Percentiles rank a stretch among this genome's conserved stretches.
Conservation (phyloP, 2,888 invertebrate genomes). For the Acronicta psi region DNA sequence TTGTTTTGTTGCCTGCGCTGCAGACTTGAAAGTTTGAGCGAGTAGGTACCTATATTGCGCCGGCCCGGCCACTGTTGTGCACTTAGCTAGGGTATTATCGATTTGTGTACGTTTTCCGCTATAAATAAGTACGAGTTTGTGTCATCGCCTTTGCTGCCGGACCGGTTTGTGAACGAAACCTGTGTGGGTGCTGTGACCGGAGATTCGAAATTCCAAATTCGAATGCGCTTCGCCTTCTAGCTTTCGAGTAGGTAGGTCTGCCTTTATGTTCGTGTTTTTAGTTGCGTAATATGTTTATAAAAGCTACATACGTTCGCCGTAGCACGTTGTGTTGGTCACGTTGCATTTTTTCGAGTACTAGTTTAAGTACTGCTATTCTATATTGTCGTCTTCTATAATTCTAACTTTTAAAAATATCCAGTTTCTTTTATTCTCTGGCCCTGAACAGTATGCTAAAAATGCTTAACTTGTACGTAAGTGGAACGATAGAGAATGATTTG, state of each 20-base stretch:
- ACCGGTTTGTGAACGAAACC: constrained; percentile 82
- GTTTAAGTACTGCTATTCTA: constrained; percentile 10
- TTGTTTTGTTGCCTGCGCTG: constrained; percentile 52
- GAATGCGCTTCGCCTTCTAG: constrained; percentile 55
- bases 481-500: constrained; percentile 34
- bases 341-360: constrained; percentile 27
- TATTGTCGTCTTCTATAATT: background rate
- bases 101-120: constrained; percentile 86
- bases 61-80: constrained; percentile 63
- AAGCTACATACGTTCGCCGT: constrained; percentile 42
- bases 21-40: constrained; percentile 62
- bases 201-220: constrained; percentile 75
- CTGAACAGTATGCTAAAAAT: constrained; percentile 52
- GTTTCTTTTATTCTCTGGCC: constrained; percentile 36
- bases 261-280: constrained; percentile 63
- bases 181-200: constrained; percentile 76
- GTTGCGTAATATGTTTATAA: constrained; percentile 77
- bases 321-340: constrained; percentile 58
- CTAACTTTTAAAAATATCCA: constrained; percentile 4
- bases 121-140: constrained; percentile 86
- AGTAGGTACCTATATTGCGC: constrained; percentile 64
- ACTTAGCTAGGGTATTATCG: constrained; percentile 77
- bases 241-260: constrained; percentile 57
- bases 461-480: constrained; percentile 37
- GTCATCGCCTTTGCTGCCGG: constrained; percentile 74